Evolutionary conservation across 2,113 vertebrate genomes (phyloP).

Genomic region (Beaufortia kweichowensis): DNA sequence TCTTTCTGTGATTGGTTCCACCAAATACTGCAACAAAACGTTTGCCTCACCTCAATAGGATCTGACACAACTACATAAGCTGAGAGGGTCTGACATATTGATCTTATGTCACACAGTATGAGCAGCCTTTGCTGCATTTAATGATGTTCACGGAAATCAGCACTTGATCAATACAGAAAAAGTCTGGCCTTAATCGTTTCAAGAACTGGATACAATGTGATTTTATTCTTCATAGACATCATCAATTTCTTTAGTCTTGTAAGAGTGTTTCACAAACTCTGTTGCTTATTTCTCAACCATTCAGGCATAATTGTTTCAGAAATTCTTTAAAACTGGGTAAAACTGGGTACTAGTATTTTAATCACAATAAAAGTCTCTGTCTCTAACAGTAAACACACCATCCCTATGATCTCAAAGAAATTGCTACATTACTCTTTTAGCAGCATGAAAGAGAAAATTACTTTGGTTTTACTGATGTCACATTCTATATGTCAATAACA

Average conservation of each 20-base stretch:
- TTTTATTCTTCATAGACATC: background rate
- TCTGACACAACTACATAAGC: background rate
- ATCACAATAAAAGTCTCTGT: too few relatives aligned
- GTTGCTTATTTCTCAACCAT: too few relatives aligned
- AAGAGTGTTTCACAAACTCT: background rate
- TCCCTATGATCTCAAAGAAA: conserved; percentile 62
- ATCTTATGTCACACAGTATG: background rate
- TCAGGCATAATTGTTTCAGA: too few relatives aligned
- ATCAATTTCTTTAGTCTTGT: background rate
- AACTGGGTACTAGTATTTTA: too few relatives aligned
- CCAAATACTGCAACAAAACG: background rate
- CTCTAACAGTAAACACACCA: conserved; percentile 33
- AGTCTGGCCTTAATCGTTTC: background rate
- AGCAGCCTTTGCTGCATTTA: background rate
- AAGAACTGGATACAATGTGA: background rate
- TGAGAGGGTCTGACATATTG: background rate
- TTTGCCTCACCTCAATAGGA: background rate
- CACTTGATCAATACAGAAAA: background rate
- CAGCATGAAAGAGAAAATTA: conserved; percentile 7
- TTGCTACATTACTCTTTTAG: conserved; percentile 47
- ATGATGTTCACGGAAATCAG: background rate
- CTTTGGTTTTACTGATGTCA: background rate
- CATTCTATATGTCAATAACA: background rate
- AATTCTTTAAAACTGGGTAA: too few relatives aligned
- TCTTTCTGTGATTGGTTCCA: background rate